phyloP scores from a whole-genome alignment of 2,113 vertebrate genomes.

The Salvelinus sp. region DNA sequence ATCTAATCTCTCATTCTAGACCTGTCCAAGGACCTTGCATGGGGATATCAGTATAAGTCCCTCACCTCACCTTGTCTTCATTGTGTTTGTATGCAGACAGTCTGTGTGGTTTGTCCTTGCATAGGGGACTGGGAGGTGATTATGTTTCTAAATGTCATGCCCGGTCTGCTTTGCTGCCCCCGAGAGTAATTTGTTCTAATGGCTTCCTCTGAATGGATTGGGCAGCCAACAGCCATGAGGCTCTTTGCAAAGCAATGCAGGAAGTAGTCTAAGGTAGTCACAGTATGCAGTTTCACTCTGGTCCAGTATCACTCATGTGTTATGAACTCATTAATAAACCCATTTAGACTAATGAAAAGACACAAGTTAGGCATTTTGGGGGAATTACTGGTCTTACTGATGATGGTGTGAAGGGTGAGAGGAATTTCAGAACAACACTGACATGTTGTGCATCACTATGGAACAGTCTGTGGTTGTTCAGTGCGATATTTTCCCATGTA shows the following conservation, averaged over 20 bases:
- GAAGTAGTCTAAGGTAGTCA: slow-evolving; percentile 67
- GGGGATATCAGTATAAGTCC: neutral
- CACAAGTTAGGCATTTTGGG: neutral
- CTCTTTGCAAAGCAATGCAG: slow-evolving; percentile 52
- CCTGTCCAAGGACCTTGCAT: neutral
- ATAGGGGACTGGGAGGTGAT: slow-evolving; percentile 61
- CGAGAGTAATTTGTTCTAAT: slow-evolving; percentile 77
- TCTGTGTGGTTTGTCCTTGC: slow-evolving; percentile 67
- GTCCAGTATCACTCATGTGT: slow-evolving; percentile 58
- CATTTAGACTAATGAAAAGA: slow-evolving; percentile 44
- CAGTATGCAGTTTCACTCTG: slow-evolving; percentile 58
- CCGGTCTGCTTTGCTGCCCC: slow-evolving; percentile 73
- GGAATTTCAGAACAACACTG: neutral
- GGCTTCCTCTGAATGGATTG: slow-evolving; percentile 70
- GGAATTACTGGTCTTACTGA: neutral
- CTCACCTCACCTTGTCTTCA: neutral
- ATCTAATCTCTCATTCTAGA: neutral
- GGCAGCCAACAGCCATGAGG: slow-evolving; percentile 38
- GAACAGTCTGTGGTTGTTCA: neutral
- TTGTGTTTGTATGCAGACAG: slow-evolving; percentile 14
- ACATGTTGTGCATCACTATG: neutral
- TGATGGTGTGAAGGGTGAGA: neutral
- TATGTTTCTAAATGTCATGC: slow-evolving; percentile 64
- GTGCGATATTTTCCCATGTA: neutral
- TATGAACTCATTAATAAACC: slow-evolving; percentile 58